Evolutionary conservation across 2,113 vertebrate species (phyloP), one percentile per base, ranked within the genome.

Genomic region (Aspiorhynchus laticeps): DNA sequence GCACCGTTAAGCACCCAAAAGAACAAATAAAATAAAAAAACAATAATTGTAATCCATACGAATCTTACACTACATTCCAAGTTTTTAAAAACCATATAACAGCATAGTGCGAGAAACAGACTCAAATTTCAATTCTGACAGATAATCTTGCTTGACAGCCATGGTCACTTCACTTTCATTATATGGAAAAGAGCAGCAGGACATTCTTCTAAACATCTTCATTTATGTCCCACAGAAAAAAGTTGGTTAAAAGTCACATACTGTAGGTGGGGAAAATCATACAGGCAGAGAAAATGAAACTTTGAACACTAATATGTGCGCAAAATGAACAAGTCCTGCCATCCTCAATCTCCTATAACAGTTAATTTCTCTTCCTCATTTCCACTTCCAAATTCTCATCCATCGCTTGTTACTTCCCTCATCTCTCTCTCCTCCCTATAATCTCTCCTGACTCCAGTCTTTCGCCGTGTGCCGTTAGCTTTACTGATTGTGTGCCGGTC

Each of bases 401-500:
- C 21, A 48, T 63, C 63, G 46, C 63, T 67, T 21, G 73, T 67
- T 43, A 51, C 43, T 33, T 19, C 59, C 26, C 28, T 51, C 65
- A 75, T 84, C 73, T 69, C 67, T 51, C 41, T 78, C 48, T 33
- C 65, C 69, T 67, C 63, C 31, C 14, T 41, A 9, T 65, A 83
- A 76, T 77, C 56, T 69, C 21, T 63, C 59, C 85, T 56, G 61
- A 63, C 74, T 76, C 48, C 31, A 43, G 59, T 38, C 73, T 67
- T 14, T 63, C n/a, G 12, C 51, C 7, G 31, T 46, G 26, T 26
- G 17, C 76, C 17, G 33, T 80, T 79, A 56, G 63, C 59, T 81
- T 87, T 87, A 61, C 46, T 82, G 85, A 74, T 82, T 80, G 80
- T 75, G 56, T 82, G 78, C 36, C 38, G 38, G 51, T 75, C 51